Conservation (phyloP, 2,113 vertebrate genomes). For the Mionectes macconnelli region DNA sequence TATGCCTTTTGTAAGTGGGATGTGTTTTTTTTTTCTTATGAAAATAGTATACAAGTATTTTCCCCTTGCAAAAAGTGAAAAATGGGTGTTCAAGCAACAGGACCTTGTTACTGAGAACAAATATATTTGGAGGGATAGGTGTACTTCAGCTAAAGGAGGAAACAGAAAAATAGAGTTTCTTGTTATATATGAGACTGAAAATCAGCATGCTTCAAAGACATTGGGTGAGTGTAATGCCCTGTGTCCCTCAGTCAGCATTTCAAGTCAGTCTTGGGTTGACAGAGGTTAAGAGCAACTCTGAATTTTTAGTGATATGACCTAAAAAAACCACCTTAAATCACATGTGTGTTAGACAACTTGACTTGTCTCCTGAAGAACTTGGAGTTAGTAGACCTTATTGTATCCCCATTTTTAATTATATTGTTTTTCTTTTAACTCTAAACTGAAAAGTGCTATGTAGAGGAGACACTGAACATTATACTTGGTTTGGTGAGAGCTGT, state of each 20-base stretch:
- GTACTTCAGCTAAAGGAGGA: not conserved
- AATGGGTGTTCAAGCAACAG: not conserved
- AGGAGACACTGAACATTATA: rapidly evolving
- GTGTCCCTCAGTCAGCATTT: not conserved
- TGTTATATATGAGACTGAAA: not conserved
- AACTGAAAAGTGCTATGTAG: not conserved
- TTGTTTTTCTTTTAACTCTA: not conserved
- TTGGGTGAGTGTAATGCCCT: not conserved
- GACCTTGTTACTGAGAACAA: not conserved
- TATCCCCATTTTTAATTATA: not conserved
- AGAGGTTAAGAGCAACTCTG: not conserved
- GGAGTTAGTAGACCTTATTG: not conserved
- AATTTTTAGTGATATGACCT: not conserved
- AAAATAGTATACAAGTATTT: not conserved
- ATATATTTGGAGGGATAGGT: not conserved
- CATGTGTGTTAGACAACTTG: not conserved
- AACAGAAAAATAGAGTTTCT: not conserved
- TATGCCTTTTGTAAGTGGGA: rapidly evolving
- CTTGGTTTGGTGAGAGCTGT: not conserved
- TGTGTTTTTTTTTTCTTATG: not conserved
- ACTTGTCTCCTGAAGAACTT: not conserved
- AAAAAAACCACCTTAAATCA: not conserved
- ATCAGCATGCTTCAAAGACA: not conserved
- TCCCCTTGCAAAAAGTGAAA: not conserved
- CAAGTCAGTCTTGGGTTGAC: not conserved